Conservation (phyloP, 1,140 invertebrate species). For the Dendrolimus punctatus region DNA sequence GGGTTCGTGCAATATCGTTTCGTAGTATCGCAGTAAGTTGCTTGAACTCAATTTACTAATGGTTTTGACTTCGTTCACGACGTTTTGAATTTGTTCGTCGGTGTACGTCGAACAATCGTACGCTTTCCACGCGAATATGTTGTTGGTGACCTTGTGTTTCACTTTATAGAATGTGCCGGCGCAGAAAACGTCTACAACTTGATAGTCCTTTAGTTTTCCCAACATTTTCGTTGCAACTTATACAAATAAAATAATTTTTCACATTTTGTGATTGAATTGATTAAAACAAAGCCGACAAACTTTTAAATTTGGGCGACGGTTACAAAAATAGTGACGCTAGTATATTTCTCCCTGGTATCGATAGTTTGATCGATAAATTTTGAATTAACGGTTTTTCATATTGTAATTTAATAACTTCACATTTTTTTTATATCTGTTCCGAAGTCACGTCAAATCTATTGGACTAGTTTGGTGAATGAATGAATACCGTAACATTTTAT, state of each 20-base stretch:
- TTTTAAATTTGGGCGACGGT: conserved; percentile 50
- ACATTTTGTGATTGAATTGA: conserved; percentile 57
- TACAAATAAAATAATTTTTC: conserved; percentile 22
- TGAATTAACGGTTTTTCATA: conserved; percentile 4
- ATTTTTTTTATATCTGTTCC: neutral
- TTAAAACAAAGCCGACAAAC: conserved; percentile 54
- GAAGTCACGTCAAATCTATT: no score
- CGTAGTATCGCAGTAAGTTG: conserved; percentile 50
- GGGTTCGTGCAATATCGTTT: conserved; percentile 55
- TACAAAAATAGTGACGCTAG: conserved; percentile 21
- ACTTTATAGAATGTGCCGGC: conserved; percentile 65
- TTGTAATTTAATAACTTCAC: neutral
- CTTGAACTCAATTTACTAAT: conserved; percentile 47
- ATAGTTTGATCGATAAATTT: conserved; percentile 6
- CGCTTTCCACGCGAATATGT: conserved; percentile 63
- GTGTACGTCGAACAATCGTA: conserved; percentile 56
- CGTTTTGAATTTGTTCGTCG: conserved; percentile 55
- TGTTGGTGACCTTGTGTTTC: conserved; percentile 64
- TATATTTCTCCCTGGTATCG: conserved; percentile 9
- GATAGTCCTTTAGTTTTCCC: conserved; percentile 63
- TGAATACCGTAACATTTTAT: no score
- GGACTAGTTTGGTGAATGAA: no score
- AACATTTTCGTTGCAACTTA: conserved; percentile 34
- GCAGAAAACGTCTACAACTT: conserved; percentile 63
- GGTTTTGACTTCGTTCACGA: conserved; percentile 53